Evolutionary conservation across 2,888 invertebrate species (phyloP), one percentile per base, ranked within the genome.

Genomic region (Nephrocerus scutellatus): DNA sequence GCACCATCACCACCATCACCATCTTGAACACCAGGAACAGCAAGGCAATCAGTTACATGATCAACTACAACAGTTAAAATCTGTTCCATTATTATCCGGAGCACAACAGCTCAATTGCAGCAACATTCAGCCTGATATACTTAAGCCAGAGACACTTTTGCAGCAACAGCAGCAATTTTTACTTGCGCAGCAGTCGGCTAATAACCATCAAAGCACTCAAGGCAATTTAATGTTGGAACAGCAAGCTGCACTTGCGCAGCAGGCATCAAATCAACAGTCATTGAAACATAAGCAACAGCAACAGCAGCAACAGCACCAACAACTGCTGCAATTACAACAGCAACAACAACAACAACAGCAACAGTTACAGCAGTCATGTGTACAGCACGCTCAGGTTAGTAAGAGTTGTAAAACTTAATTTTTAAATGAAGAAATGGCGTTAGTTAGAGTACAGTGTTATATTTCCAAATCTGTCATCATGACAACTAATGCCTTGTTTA

Each of bases 341-440:
- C 71, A 72, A 52, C 72, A 73, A 57, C 73, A 71, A 49, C 72
- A 66, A 44, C 69, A 70, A 50, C 71, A 73, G 43, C 70, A 71
- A 40, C 72, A 72, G 48, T 70, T 68, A 38, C 39, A 41, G 15
- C 32, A 56, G 2, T 41, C 53, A 20, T 60, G 57, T 41, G 49
- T 52, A 9, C 59, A 59, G 39, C 62, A 58, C 25, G 38, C 43
- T 41, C 60, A 60, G 54, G 60, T 62, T 40, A 22, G 37, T 29
- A 13, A 5, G 10, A 37, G 14, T 2, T 3, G n/a, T 22, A 19
- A 6, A 22, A 25, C 14, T 2, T 10, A 21, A 13, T 6, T 16
- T 30, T 12, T 28, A 8, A 31, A 32, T 30, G 25, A 39, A 45
- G 10, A 28, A 44, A 26, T 36, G 40, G 2, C 28, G 43, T 14